Evolutionary conservation across 2,113 vertebrate species (phyloP).

Genomic region (Myotis yumanensis): DNA sequence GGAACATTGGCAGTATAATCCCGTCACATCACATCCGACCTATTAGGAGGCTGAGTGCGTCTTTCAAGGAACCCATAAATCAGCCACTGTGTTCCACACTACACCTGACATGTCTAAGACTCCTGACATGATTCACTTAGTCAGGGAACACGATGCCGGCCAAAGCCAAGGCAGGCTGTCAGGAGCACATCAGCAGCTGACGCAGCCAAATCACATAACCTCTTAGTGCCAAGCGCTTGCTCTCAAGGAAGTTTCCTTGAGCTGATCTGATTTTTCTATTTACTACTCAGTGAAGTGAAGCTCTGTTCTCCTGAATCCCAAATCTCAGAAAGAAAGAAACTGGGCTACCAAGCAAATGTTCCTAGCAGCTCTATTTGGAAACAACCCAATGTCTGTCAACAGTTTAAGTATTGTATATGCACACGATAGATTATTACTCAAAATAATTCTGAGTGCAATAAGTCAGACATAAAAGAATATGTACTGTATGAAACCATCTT

Average conservation of each 20-base stretch:
- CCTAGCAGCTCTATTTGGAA: neutral
- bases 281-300: neutral
- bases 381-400: neutral
- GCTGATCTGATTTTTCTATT: slow-evolving; percentile 1
- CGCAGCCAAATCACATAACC: neutral
- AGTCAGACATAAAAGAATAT: neutral
- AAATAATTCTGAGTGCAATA: slow-evolving; percentile 21
- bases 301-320: neutral
- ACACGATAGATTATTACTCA: neutral
- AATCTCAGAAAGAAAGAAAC: slow-evolving; percentile 11
- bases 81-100: neutral
- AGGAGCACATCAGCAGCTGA: neutral
- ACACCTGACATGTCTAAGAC: neutral
- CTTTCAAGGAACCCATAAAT: slow-evolving; percentile 48
- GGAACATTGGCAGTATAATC: neutral
- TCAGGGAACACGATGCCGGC: slow-evolving; percentile 39
- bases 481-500: neutral
- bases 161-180: neutral
- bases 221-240: neutral
- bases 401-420: neutral
- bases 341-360: neutral
- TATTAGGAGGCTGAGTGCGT: neutral
- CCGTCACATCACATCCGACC: neutral
- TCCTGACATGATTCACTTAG: slow-evolving; percentile 45
- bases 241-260: neutral